Percentiles rank a stretch among this genome's conserved stretches.
Conservation (phyloP, 1,140 invertebrate genomes). For the Spodoptera litura region DNA sequence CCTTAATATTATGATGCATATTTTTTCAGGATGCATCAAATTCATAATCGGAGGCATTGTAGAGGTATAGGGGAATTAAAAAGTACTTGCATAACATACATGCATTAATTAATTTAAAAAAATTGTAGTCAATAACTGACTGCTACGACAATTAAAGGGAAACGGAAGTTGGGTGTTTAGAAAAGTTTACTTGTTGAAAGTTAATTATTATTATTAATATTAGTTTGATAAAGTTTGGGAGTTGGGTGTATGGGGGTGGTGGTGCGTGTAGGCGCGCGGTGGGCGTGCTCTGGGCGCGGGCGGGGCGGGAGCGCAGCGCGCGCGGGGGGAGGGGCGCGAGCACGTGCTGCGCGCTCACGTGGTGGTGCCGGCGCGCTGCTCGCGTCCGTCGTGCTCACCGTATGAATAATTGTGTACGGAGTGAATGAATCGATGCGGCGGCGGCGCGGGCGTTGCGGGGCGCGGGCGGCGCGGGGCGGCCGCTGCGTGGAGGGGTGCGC, state of each 20-base stretch:
- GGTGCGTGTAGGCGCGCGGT: slow-evolving; percentile 71
- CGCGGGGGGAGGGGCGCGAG: slow-evolving; percentile 62
- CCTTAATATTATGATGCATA: slow-evolving; percentile 10
- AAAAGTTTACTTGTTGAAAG: slow-evolving; percentile 24
- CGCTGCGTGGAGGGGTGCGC: slow-evolving; percentile 81
- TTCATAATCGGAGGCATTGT: neutral
- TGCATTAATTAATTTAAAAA: too few species aligned
- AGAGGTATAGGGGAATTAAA: neutral
- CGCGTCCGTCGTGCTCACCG: slow-evolving; percentile 73
- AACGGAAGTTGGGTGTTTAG: neutral
- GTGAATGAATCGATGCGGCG: slow-evolving; percentile 83
- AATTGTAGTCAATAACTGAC: neutral
- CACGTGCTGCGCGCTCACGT: slow-evolving; percentile 82
- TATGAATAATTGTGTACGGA: slow-evolving; percentile 82
- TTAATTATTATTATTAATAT: slow-evolving; percentile 41
- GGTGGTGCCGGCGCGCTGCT: slow-evolving; percentile 69
- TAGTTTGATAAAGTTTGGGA: slow-evolving; percentile 51
- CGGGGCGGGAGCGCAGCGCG: slow-evolving; percentile 53
- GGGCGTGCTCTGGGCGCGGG: slow-evolving; percentile 64
- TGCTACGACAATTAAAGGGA: neutral
- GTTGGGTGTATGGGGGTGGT: slow-evolving; percentile 51
- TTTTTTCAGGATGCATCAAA: neutral
- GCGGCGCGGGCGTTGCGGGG: slow-evolving; percentile 66
- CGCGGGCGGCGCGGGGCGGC: slow-evolving; percentile 61
- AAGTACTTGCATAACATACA: too few species aligned